Percentiles rank a stretch among this genome's conserved stretches.
Evolutionary conservation across 2,888 invertebrate genomes (phyloP).

Genomic region (Netelia inedita): DNA sequence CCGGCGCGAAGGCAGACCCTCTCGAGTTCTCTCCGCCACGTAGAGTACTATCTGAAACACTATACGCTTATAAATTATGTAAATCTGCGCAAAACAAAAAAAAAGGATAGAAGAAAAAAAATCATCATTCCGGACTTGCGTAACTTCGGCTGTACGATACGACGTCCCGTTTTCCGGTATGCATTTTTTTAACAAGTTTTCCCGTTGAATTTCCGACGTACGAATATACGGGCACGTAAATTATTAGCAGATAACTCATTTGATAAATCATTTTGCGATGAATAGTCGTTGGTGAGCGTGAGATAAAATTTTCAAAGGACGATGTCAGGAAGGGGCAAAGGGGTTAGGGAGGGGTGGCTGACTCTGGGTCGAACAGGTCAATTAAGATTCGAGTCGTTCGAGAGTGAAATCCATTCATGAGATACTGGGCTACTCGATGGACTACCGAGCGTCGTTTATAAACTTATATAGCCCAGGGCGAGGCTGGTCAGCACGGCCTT

Average conservation of each 20-base stretch:
- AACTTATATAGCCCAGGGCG: conserved; percentile 77
- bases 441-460: conserved; percentile 61
- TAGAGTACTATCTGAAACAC: background rate
- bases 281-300: background rate
- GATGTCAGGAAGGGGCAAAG: background rate
- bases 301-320: conserved; percentile 65
- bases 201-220: background rate
- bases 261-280: background rate
- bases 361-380: conserved; percentile 45
- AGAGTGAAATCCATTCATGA: conserved; percentile 79
- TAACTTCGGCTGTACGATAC: background rate
- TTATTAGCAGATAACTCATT: background rate
- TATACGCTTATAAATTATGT: conserved; percentile 24
- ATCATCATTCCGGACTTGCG: conserved; percentile 14
- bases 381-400: conserved; percentile 41
- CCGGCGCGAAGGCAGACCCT: background rate
- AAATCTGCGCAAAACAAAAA: conserved; percentile 21
- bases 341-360: too few relatives aligned
- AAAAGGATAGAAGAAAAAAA: conserved; percentile 17
- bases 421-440: conserved; percentile 71
- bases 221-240: background rate
- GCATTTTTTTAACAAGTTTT: background rate
- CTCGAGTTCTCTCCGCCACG: background rate
- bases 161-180: conserved; percentile 2
- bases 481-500: conserved; percentile 82